Conservation (phyloP, 92 coral and sea anemone species). For the Umimayanthus chanpuru region DNA sequence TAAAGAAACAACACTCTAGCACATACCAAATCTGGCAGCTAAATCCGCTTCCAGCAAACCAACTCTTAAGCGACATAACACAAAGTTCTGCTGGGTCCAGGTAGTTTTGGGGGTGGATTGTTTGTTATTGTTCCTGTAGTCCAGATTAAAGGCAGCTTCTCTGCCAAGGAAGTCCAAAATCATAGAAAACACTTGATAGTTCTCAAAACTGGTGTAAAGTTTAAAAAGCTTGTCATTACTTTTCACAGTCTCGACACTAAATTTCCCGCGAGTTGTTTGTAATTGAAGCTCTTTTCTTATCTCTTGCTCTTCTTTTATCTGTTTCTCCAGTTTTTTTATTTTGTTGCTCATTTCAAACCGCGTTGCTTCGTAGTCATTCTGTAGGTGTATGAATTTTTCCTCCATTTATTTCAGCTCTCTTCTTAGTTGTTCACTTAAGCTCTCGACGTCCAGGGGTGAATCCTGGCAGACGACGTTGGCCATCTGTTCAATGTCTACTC, state of each 20-base stretch:
- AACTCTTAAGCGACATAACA: constrained; percentile 58
- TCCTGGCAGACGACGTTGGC: neutral
- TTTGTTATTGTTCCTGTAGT: constrained; percentile 44
- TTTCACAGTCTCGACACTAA: constrained; percentile 29
- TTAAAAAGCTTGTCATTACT: constrained; percentile 21
- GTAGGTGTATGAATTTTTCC: no score
- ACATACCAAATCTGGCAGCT: constrained; percentile 59
- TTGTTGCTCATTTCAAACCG: constrained; percentile 13
- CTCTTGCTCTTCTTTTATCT: constrained; percentile 25
- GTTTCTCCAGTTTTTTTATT: constrained; percentile 19
- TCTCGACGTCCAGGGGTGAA: constrained; percentile 28
- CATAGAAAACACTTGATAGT: constrained; percentile 37
- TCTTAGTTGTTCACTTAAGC: constrained; percentile 33
- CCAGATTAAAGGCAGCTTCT: constrained; percentile 52
- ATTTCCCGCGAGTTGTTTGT: constrained; percentile 29
- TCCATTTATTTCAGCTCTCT: constrained; percentile 43
- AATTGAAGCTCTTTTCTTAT: constrained; percentile 17
- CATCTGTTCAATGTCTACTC: neutral
- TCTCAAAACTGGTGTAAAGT: neutral
- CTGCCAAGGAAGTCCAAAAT: constrained; percentile 66
- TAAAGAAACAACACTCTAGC: constrained; percentile 51
- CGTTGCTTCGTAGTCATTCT: constrained; percentile 14
- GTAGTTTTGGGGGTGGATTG: neutral
- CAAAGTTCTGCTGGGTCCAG: constrained; percentile 59
- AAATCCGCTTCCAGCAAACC: constrained; percentile 64